Conservation (phyloP, 2,888 invertebrate genomes). For the Phortica magna region DNA sequence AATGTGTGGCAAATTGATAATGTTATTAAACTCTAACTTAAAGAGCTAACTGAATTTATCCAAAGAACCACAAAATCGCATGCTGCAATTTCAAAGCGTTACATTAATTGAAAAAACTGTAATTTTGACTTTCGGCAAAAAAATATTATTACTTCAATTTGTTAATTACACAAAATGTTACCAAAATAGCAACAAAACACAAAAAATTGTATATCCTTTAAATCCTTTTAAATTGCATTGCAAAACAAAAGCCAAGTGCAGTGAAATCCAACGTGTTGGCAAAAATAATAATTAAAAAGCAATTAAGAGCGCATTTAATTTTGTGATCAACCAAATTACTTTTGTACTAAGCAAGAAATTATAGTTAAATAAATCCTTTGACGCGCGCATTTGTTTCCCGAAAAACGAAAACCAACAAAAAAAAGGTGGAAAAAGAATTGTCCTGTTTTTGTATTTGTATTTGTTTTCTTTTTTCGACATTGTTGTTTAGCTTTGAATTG, state of each 20-base stretch:
- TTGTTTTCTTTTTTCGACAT: constrained; percentile 15
- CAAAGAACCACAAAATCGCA: neutral
- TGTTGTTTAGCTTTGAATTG: neutral
- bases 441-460: constrained; percentile 36
- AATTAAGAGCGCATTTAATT: constrained; percentile 23
- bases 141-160: neutral
- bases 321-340: constrained; percentile 4
- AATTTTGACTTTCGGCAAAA: neutral
- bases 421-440: neutral
- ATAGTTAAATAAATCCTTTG: constrained; percentile 19
- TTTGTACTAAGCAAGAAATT: constrained; percentile 35
- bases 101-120: no score
- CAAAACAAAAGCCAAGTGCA: neutral
- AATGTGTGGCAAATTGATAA: constrained; percentile 35
- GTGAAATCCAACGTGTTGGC: neutral
- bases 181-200: neutral
- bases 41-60: neutral
- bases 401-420: constrained; percentile 11
- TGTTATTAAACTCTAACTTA: constrained; percentile 20
- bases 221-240: neutral
- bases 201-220: neutral
- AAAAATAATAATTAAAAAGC: constrained; percentile 30
- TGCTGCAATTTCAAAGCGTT: no score
- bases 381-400: neutral
- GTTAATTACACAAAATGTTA: neutral